phyloP scores from a whole-genome alignment of 2,797 vertebrate genomes.

The Sebastiscus tertius region DNA sequence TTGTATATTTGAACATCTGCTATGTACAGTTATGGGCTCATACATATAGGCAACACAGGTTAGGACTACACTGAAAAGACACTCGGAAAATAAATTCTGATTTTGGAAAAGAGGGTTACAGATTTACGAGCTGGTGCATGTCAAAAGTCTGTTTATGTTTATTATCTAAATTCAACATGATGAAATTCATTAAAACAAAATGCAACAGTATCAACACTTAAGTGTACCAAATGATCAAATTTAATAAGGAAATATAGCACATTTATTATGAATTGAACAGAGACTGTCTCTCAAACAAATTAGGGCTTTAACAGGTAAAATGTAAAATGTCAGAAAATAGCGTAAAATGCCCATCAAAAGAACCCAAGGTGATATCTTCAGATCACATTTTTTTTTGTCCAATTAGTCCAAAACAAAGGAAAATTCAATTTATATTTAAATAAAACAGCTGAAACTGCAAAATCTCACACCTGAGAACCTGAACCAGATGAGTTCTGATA shows the following conservation, averaged over 20 bases:
- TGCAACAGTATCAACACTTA: background rate
- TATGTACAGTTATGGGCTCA: background rate
- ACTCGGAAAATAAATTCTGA: background rate
- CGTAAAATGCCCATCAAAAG: background rate
- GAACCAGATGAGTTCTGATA: too few relatives aligned
- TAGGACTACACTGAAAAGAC: background rate
- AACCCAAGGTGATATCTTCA: background rate
- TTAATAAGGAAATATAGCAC: background rate
- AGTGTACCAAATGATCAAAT: background rate
- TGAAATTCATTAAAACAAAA: conserved; percentile 6
- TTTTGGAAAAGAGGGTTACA: background rate
- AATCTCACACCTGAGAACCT: too few relatives aligned
- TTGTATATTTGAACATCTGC: background rate
- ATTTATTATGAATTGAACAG: background rate
- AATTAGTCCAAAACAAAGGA: background rate
- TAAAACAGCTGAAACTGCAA: too few relatives aligned
- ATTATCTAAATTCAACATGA: background rate
- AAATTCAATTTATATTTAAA: background rate
- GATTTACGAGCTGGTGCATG: background rate
- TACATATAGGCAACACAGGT: background rate
- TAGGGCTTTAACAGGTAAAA: background rate
- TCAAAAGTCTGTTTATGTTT: background rate
- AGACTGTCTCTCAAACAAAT: background rate
- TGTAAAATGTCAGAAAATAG: background rate
- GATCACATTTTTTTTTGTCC: background rate